phyloP scores from a whole-genome alignment of 2,113 vertebrate species.

The Plectropomus leopardus region DNA sequence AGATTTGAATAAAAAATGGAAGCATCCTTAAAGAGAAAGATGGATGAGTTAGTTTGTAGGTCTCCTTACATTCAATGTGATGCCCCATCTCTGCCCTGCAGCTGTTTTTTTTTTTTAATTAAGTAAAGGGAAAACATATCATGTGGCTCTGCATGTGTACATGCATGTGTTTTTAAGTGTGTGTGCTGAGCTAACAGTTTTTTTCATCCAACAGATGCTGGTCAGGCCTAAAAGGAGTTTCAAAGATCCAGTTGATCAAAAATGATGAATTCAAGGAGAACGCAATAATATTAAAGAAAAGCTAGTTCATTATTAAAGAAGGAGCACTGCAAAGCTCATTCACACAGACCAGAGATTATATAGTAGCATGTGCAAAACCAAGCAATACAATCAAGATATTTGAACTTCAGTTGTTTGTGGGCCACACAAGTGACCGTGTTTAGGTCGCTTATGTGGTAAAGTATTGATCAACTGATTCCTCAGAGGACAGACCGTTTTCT shows the following conservation, averaged over 20 bases:
- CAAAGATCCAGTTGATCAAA: constrained; percentile 16
- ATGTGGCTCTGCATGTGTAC: neutral
- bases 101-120: neutral
- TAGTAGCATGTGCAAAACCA: neutral
- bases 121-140: neutral
- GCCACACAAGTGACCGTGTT: neutral
- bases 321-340: neutral
- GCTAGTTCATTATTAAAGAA: neutral
- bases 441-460: constrained; percentile 1
- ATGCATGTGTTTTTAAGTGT: constrained; percentile 20
- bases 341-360: neutral
- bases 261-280: neutral
- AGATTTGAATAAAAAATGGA: neutral
- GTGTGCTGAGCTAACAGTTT: constrained; percentile 24
- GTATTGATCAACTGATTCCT: constrained; percentile 21
- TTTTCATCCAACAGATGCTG: constrained; percentile 16
- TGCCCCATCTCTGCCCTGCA: neutral
- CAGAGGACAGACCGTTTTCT: neutral
- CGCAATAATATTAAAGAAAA: neutral
- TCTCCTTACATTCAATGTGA: neutral
- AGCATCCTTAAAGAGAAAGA: neutral
- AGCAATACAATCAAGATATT: neutral
- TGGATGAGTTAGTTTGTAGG: neutral
- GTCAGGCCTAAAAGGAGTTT: constrained; percentile 9
- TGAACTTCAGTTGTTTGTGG: neutral